Evolutionary conservation across 37 sponge, comb jelly and placozoan genomes (phyloP).

Genomic region (Trichoplax adhaerens): DNA sequence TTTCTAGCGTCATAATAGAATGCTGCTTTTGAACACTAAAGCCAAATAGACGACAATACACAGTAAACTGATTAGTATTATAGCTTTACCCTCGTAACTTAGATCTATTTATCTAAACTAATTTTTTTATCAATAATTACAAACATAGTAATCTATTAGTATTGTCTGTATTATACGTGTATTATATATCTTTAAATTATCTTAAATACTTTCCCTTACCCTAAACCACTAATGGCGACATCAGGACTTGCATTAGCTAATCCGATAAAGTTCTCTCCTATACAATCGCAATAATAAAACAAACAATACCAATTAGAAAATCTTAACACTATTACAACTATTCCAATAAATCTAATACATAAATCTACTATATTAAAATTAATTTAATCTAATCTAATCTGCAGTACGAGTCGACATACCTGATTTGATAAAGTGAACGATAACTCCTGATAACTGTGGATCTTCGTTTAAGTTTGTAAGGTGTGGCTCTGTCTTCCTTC

Average conservation of each 20-base stretch:
- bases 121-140: no score
- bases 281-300: no score
- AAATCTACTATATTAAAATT: no score
- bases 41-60: background rate
- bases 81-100: background rate
- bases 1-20: constrained; percentile 4
- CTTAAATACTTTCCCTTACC: background rate
- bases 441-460: constrained; percentile 15
- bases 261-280: no score
- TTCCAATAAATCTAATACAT: no score
- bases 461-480: constrained; percentile 22
- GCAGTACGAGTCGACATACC: constrained; percentile 4
- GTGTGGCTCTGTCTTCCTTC: constrained; percentile 12
- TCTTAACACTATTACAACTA: no score
- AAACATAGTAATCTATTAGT: no score
- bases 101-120: constrained; percentile 2
- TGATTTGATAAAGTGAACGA: constrained; percentile 15
- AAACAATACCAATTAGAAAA: no score
- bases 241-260: no score
- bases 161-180: no score
- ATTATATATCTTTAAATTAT: no score
- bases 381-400: no score
- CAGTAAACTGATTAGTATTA: background rate
- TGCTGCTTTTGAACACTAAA: constrained; percentile 10
- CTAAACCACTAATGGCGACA: background rate